Base-by-base conservation (phyloP, 2,888 invertebrate species). In the Oscheius sp. region DNA sequence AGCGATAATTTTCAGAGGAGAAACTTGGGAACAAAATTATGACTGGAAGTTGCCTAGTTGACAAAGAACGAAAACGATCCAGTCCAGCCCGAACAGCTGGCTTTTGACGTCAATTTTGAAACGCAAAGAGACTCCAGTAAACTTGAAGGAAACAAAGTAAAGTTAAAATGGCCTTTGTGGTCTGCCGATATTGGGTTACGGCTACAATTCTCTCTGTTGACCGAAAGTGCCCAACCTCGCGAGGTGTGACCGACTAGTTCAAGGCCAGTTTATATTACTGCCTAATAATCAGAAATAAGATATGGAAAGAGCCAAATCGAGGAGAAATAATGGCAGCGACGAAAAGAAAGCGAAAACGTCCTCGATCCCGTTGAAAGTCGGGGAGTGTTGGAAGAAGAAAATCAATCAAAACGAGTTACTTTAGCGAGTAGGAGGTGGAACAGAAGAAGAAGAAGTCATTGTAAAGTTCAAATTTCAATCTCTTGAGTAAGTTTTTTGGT, bases 211-310 rank as follows among this genome's bases (percentile, higher is more conserved):
- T 17, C 15, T 42, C 17, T 42, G 42, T 42, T 52, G 52, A 52
- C 52, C 29, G 42, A 42, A 42, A 52, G 52, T 52, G 29, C n/a
- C 42, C 4, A 17, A 15, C 42, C 4, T 27, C 2, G 1, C 27
- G 52, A 52, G 52, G 52, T 52, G 52, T 52, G 52, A 52, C 52
- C 52, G 52, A 52, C 52, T 25, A 27, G 52, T 52, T 52, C 52
- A 52, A 52, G 52, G 52, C 10, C 52, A 52, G 42, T 15, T n/a
- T n/a, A 42, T 42, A 20, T 45, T 45, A 3, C 25, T 27, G 23
- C 52, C 25, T 27, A n/a, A n/a, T n/a, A n/a, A n/a, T 27, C n/a
- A 29, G 27, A 27, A 25, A 20, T 17, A 20, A 45, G 17, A 45
- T 6, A 17, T 23, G 17, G 48, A 52, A 52, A 27, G n/a, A 29